phyloP scores from a whole-genome alignment of 2,888 invertebrate genomes.

The Ormyrus pomaceus region DNA sequence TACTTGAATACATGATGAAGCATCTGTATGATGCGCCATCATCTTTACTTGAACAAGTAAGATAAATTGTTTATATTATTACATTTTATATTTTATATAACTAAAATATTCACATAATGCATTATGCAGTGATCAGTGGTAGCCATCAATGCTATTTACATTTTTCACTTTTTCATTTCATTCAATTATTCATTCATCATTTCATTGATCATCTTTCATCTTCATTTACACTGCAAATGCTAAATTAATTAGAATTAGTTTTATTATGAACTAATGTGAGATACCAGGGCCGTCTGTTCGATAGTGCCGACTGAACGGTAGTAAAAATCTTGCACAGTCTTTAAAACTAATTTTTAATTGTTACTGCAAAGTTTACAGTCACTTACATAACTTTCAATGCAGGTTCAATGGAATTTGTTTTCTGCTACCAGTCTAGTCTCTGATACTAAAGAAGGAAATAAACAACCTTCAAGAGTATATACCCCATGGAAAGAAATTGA shows the following conservation, averaged over 20 bases:
- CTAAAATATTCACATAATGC: constrained; percentile 40
- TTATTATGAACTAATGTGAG: constrained; percentile 63
- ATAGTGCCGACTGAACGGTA: constrained; percentile 73
- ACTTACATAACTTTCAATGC: constrained; percentile 8
- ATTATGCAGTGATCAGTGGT: constrained; percentile 51
- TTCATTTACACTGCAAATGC: constrained; percentile 64
- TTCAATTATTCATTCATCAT: constrained; percentile 40
- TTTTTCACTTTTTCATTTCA: constrained; percentile 31
- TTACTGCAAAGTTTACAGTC: background rate
- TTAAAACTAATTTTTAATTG: background rate
- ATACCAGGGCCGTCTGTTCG: constrained; percentile 73
- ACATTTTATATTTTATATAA: too few relatives aligned
- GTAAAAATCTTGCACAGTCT: constrained; percentile 71
- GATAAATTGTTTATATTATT: constrained; percentile 4
- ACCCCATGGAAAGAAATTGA: constrained; percentile 87
- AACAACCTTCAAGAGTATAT: constrained; percentile 79
- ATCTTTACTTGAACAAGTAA: constrained; percentile 88
- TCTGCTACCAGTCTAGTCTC: constrained; percentile 80
- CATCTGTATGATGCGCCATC: constrained; percentile 96
- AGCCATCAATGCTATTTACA: constrained; percentile 48
- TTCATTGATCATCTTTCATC: constrained; percentile 46
- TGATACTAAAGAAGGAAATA: constrained; percentile 77
- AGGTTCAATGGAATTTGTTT: constrained; percentile 89
- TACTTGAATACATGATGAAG: constrained; percentile 96
- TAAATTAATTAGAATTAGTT: constrained; percentile 63